A percentile compares a stretch with the other conserved stretches of the same genome.
Conservation (phyloP, 2,113 vertebrate species). For the Morone chrysops region DNA sequence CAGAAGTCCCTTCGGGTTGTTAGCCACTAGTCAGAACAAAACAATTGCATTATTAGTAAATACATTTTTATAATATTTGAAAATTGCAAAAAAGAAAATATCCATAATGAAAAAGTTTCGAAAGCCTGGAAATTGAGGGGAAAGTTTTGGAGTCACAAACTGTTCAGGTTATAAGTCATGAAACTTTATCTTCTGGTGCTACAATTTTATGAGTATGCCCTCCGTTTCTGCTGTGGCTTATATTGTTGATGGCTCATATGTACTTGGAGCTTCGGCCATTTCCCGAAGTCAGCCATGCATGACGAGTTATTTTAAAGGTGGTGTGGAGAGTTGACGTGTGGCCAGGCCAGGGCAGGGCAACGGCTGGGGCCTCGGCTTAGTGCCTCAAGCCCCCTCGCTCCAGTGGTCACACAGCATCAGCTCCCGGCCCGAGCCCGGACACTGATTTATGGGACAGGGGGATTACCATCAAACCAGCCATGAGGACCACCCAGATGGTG, state of each 20-base stretch:
- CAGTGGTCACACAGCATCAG: conserved; percentile 77
- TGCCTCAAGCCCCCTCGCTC: conserved; percentile 72
- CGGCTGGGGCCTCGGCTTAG: conserved; percentile 72
- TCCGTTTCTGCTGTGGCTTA: conserved; percentile 23
- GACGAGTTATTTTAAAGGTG: conserved; percentile 80
- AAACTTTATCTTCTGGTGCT: conserved; percentile 23
- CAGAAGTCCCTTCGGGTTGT: conserved; percentile 60
- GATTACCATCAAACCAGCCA: conserved; percentile 82
- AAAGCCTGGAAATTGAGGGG: conserved; percentile 1
- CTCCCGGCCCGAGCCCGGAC: conserved; percentile 75
- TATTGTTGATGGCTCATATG: conserved; percentile 22
- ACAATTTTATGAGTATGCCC: not conserved
- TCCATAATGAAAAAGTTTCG: conserved; percentile 10
- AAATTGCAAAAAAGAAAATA: conserved; percentile 20
- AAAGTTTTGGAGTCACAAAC: conserved; percentile 2
- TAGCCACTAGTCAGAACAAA: conserved; percentile 61
- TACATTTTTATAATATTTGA: conserved; percentile 12
- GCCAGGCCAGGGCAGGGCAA: conserved; percentile 66
- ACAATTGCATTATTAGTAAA: conserved; percentile 37
- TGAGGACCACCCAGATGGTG: conserved; percentile 84
- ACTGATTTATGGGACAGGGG: conserved; percentile 83
- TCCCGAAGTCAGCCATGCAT: conserved; percentile 64
- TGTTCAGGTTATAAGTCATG: conserved; percentile 1
- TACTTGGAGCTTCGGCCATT: conserved; percentile 50
- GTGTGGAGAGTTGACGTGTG: conserved; percentile 81